Base-by-base conservation (phyloP, 2,888 invertebrate species). In the Pristionchus mayeri region DNA sequence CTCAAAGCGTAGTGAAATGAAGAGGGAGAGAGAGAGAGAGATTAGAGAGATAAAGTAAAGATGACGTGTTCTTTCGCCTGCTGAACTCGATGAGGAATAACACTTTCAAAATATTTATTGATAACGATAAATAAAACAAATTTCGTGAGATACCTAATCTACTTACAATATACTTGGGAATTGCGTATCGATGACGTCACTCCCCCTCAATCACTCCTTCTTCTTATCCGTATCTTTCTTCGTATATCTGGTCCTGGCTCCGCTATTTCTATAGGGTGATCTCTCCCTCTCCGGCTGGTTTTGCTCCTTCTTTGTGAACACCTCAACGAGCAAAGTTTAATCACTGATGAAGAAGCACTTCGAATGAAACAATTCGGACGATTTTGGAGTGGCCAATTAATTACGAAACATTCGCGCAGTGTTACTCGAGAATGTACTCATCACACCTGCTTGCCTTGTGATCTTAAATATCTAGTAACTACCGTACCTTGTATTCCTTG, bases 401-500 rank as follows among this genome's bases (percentile, higher is more conserved):
- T n/a, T n/a, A n/a, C n/a, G n/a, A n/a, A n/a, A n/a, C n/a, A n/a
- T n/a, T n/a, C n/a, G n/a, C n/a, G n/a, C n/a, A n/a, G n/a, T n/a
- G n/a, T n/a, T n/a, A n/a, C n/a, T n/a, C n/a, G n/a, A n/a, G n/a
- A 16, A 40, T 71, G 4, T 7, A 16, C 37, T n/a, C n/a, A n/a
- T n/a, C n/a, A n/a, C n/a, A n/a, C n/a, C n/a, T n/a, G n/a, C n/a
- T 13, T 71, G 21, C 71, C 40, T 21, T 7, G 9, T 34, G 2
- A 27, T 24, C n/a, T 71, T 13, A 40, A 40, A 16, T 71, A 37
- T 63, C 57, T 21, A n/a, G n/a, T 18, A 16, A 11, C 16, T 34
- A 78, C 18, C 60, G 27, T 30, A 82, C 81, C 40, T 24, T 40
- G 52, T 82, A 82, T 21, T 82, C 81, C 21, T 13, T 21, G 37